Evolutionary conservation across 1,140 invertebrate species (phyloP).

Genomic region (Mya arenaria): DNA sequence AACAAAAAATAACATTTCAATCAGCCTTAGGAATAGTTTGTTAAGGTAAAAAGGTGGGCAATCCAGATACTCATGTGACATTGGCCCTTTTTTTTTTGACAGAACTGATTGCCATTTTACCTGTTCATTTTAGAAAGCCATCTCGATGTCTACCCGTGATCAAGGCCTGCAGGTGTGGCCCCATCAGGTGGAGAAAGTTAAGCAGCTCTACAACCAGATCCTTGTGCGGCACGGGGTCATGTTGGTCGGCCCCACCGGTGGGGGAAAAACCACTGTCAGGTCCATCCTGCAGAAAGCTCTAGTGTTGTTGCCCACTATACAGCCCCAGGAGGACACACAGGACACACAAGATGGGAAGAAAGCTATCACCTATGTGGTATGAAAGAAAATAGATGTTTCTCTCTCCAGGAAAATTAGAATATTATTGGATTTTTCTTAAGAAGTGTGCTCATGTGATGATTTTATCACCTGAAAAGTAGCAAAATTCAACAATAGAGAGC

Average conservation of each 20-base stretch:
- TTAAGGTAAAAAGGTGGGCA: too few relatives aligned
- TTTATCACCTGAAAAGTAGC: too few relatives aligned
- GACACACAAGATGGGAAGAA: slow-evolving; percentile 56
- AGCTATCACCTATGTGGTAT: slow-evolving; percentile 43
- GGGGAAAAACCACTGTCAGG: slow-evolving; percentile 78
- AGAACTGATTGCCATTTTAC: too few relatives aligned
- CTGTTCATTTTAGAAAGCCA: slow-evolving; percentile 77
- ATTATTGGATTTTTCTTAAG: too few relatives aligned
- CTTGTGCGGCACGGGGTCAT: slow-evolving; percentile 80
- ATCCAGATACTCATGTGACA: too few relatives aligned
- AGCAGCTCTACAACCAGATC: slow-evolving; percentile 80
- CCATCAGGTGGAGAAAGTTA: slow-evolving; percentile 79
- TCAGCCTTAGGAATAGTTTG: too few relatives aligned
- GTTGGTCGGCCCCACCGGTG: slow-evolving; percentile 80
- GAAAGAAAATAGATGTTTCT: too few relatives aligned
- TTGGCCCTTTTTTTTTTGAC: too few relatives aligned
- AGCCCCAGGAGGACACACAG: slow-evolving; percentile 55
- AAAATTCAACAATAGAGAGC: too few relatives aligned
- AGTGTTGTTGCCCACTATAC: slow-evolving; percentile 76
- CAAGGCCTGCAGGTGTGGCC: slow-evolving; percentile 76
- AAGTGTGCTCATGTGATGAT: too few relatives aligned
- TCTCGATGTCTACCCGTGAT: slow-evolving; percentile 77
- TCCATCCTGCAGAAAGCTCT: slow-evolving; percentile 79
- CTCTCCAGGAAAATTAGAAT: too few relatives aligned
- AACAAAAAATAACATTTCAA: too few relatives aligned